phyloP scores from a whole-genome alignment of 2,113 vertebrate species.

The Gadus chalcogrammus region DNA sequence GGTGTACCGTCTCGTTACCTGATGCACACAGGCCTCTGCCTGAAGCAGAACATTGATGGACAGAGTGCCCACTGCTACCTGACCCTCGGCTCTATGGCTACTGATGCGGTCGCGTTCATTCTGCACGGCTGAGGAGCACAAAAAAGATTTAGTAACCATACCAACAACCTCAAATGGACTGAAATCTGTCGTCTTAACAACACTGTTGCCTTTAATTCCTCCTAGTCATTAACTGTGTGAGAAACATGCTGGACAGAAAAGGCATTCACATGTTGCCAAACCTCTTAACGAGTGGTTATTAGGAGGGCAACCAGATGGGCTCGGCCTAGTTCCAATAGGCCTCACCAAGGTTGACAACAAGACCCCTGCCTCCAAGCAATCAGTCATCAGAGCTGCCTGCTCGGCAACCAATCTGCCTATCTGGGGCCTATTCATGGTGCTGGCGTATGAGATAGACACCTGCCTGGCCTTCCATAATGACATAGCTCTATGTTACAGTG shows the following conservation, averaged over 20 bases:
- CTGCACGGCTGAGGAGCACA: conserved; percentile 73
- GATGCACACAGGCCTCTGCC: conserved; percentile 77
- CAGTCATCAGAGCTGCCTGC: conserved; percentile 53
- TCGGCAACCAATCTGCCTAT: conserved; percentile 43
- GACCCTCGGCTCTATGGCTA: conserved; percentile 74
- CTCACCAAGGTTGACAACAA: conserved; percentile 56
- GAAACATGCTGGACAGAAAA: conserved; percentile 20
- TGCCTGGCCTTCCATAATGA: conserved; percentile 25
- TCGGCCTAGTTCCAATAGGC: conserved; percentile 45
- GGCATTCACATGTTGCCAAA: conserved; percentile 43
- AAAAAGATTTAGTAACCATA: conserved; percentile 1
- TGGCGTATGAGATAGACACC: conserved; percentile 25
- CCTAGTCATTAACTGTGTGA: no score
- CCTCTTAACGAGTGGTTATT: conserved; percentile 31
- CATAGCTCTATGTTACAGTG: conserved; percentile 50
- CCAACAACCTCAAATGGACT: no score
- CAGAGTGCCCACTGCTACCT: conserved; percentile 68
- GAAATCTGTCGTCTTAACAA: no score
- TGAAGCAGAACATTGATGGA: conserved; percentile 75
- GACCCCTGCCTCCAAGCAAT: conserved; percentile 42
- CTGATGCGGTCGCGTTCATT: conserved; percentile 82
- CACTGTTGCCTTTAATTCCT: no score
- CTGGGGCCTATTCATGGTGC: conserved; percentile 60
- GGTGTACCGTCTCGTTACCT: conserved; percentile 60
- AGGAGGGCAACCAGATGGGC: conserved; percentile 34